Evolutionary conservation across 64 coral and sea anemone species (phyloP), one percentile per base, ranked within the genome.

Genomic region (Montipora cactus): DNA sequence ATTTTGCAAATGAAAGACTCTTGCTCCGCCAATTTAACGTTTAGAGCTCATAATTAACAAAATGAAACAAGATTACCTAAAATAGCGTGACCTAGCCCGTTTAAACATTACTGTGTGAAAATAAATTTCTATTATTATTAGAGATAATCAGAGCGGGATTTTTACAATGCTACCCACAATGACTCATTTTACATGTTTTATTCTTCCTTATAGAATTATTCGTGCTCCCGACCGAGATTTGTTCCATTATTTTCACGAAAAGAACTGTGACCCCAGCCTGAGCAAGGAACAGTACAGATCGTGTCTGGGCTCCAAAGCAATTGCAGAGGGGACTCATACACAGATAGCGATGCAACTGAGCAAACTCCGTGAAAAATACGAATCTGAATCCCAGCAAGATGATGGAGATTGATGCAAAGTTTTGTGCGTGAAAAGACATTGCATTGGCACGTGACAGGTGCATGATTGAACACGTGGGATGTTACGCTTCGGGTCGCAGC

Each of bases 201-300:
- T 46, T 74, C 72, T 73, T 68, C 51, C 5, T 46, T 74, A 62
- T 37, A 93, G 96, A 72, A 95, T 98, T 18, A 91, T 98, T 49
- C 96, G 96, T 48, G 94, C 96, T 16, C 96, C 96, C 18, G 96
- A 98, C 51, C 80, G 96, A 49, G 88, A 93, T 59, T 81, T 98
- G 4, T 98, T 98, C 44, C 96, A 98, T 76, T 90, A 93, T 10
- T 98, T 89, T 73, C 96, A 98, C 88, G 91, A 95, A 23, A 98
- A 98, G 80, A 70, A 98, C 53, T 98, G 96, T 16, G 96, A 98
- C 57, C 91, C 87, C 0, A 95, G 53, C 81, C 91, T 98, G 10
- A 93, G 52, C 21, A 76, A 48, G 13, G 81, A 93, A 12, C 96
- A 98, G 70, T 98, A 95, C 62, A 59, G 70, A 16, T 92, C 89